A percentile compares a stretch with the other conserved stretches of the same genome.
These are phyloP conservation scores for Brienomyrus longianalis DNA, from an alignment of 2,113 vertebrate genomes.

Conservation along the genomic window DNA sequence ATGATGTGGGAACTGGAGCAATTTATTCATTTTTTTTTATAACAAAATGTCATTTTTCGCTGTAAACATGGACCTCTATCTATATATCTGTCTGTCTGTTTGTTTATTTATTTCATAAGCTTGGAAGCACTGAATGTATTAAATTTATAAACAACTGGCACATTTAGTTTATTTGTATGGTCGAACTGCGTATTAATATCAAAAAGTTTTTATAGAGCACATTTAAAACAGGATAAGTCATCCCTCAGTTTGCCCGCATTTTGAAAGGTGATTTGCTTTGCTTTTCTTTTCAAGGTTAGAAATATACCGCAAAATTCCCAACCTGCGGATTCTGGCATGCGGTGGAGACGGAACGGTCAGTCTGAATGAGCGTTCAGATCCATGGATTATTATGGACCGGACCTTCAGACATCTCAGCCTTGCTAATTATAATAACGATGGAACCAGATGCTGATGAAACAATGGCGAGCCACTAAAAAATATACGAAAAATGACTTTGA, in stretches of 20 bases:
- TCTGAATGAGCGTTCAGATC: slow-evolving; percentile 5
- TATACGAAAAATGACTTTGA: not conserved
- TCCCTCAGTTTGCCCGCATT: not conserved
- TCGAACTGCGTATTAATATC: not conserved
- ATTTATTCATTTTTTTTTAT: not conserved
- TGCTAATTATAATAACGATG: not conserved
- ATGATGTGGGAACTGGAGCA: not conserved
- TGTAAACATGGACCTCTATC: not conserved
- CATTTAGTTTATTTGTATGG: not conserved
- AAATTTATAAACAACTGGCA: not conserved
- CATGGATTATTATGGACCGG: not conserved
- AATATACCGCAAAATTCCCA: slow-evolving; percentile 87
- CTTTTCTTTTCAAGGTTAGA: slow-evolving; percentile 65
- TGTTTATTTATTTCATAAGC: not conserved
- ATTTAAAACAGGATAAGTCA: not conserved
- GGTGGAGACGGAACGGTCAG: slow-evolving; percentile 87
- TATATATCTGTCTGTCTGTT: no score
- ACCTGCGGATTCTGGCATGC: slow-evolving; percentile 81
- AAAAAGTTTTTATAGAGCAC: not conserved
- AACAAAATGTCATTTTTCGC: not conserved
- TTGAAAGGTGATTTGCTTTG: not conserved
- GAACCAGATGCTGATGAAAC: not conserved
- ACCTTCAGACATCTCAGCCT: not conserved
- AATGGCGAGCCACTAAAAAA: no score
- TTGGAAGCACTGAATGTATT: not conserved